A percentile compares a stretch with the other conserved stretches of the same genome.
Conservation (phyloP, 2,797 vertebrate genomes). For the Melanotaenia maccullochi region DNA sequence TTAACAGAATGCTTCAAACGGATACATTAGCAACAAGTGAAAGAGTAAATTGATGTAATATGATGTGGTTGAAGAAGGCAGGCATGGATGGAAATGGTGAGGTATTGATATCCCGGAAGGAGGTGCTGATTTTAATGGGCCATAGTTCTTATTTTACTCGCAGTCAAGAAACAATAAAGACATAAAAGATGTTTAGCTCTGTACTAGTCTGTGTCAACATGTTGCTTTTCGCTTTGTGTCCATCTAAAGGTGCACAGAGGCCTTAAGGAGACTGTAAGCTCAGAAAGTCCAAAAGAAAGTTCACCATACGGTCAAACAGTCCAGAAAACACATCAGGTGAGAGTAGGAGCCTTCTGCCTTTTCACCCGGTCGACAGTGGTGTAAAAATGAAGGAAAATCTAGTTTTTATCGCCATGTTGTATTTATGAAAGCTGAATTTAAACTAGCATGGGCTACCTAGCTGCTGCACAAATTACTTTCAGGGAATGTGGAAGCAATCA, state of each 20-base stretch:
- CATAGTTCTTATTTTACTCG: slow-evolving; percentile 5
- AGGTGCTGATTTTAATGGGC: slow-evolving; percentile 13
- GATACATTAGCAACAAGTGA: slow-evolving; percentile 70
- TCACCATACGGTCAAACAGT: slow-evolving; percentile 53
- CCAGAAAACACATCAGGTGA: slow-evolving; percentile 45
- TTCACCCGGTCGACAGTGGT: slow-evolving; percentile 39
- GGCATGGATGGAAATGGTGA: slow-evolving; percentile 17
- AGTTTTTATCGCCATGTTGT: background rate
- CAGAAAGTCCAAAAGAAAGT: slow-evolving; percentile 62
- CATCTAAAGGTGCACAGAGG: too few species aligned
- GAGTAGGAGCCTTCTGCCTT: slow-evolving; percentile 64
- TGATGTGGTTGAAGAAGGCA: slow-evolving; percentile 33
- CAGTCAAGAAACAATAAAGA: background rate
- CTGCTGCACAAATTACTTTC: slow-evolving; percentile 63
- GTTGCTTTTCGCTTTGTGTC: slow-evolving; percentile 14
- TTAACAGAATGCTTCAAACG: slow-evolving; percentile 72
- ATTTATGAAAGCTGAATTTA: slow-evolving; percentile 42
- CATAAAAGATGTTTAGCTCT: slow-evolving; percentile 6
- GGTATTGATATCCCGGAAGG: slow-evolving; percentile 15
- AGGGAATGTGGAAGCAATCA: slow-evolving; percentile 61
- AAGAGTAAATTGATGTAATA: slow-evolving; percentile 69
- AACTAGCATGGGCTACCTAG: slow-evolving; percentile 39
- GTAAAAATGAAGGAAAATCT: background rate
- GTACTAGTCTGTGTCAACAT: slow-evolving; percentile 1
- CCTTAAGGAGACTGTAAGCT: background rate